Evolutionary conservation across 2,113 vertebrate genomes (phyloP).

Genomic region (Chionis minor): DNA sequence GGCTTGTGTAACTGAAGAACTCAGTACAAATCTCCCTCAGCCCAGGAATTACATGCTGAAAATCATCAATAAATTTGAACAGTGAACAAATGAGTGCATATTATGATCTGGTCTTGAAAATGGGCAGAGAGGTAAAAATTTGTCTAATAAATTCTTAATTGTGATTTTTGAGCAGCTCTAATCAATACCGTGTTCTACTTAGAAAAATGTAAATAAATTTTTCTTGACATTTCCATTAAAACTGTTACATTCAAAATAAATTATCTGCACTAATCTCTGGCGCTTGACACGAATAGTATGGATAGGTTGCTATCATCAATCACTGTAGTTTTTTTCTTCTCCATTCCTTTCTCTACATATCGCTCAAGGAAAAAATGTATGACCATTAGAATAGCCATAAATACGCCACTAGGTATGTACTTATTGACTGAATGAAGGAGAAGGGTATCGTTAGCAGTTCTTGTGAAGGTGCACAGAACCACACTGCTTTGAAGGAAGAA

Average conservation of each 20-base stretch:
- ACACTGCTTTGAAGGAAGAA: background rate
- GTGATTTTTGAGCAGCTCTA: background rate
- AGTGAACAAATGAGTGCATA: background rate
- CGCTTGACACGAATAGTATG: background rate
- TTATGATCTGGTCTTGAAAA: constrained; percentile 12
- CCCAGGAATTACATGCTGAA: background rate
- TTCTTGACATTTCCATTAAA: constrained; percentile 38
- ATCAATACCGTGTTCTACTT: background rate
- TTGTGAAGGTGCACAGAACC: background rate
- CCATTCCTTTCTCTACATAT: constrained; percentile 4
- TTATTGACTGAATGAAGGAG: background rate
- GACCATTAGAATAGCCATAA: background rate
- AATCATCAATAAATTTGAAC: constrained; percentile 16
- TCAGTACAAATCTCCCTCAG: background rate
- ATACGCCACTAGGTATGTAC: background rate
- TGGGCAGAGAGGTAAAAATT: constrained; percentile 19
- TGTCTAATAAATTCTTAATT: constrained; percentile 53
- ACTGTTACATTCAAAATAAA: constrained; percentile 1
- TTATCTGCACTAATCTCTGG: constrained; percentile 1
- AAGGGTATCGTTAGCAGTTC: background rate
- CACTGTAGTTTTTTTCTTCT: constrained; percentile 1
- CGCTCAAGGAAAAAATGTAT: constrained; percentile 1
- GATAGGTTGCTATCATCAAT: background rate
- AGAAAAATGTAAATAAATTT: constrained; percentile 34
- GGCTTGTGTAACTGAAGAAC: background rate